Conservation (phyloP, 2,888 invertebrate species). For the Polymixis flavicincta region DNA sequence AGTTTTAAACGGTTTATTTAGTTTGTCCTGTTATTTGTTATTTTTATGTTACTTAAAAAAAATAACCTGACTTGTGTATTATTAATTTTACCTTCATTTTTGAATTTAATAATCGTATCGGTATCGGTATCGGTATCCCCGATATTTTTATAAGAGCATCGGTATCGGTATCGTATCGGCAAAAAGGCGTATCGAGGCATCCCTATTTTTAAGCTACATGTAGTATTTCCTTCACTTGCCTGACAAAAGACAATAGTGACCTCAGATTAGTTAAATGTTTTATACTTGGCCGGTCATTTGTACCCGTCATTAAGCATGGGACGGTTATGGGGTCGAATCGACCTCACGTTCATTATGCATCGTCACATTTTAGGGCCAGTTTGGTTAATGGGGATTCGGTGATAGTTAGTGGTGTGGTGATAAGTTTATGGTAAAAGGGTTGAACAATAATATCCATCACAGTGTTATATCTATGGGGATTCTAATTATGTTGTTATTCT, state of each 20-base stretch:
- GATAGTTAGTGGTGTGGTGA: constrained; percentile 30
- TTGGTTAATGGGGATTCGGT: constrained; percentile 53
- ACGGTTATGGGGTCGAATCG: constrained; percentile 80
- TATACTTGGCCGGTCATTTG: constrained; percentile 80
- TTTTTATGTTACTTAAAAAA: too few species aligned
- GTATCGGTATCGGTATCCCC: too few species aligned
- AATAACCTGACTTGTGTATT: too few species aligned
- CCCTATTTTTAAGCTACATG: too few species aligned
- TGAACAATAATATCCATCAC: neutral
- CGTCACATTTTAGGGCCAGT: constrained; percentile 60
- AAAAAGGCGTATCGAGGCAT: too few species aligned
- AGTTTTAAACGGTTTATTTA: too few species aligned
- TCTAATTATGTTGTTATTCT: neutral
- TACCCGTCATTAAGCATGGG: constrained; percentile 84
- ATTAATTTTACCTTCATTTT: too few species aligned
- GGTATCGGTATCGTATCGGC: too few species aligned
- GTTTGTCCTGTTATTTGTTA: too few species aligned
- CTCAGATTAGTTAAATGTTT: constrained; percentile 87
- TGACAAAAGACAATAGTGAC: constrained; percentile 76
- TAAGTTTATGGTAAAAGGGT: constrained; percentile 28
- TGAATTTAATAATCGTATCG: too few species aligned
- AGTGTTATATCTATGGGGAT: neutral
- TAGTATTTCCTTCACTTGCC: too few species aligned
- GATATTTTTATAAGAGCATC: too few species aligned
- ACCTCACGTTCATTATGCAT: constrained; percentile 62